Base-by-base conservation (phyloP, 2,113 vertebrate genomes). In the Pterophyllum scalare region DNA sequence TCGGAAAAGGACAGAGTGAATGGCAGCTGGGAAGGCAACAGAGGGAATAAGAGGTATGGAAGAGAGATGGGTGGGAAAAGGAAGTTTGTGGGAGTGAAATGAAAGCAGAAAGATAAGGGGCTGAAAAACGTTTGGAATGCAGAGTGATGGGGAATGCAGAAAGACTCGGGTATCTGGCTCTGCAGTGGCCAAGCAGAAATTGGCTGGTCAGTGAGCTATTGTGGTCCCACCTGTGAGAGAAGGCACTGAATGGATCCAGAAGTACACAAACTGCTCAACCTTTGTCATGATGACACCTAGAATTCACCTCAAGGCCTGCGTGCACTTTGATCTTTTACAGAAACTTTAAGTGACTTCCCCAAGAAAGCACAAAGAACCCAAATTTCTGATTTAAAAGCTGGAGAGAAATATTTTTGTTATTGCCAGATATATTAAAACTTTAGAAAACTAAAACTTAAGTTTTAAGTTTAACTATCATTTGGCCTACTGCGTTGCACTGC, bases 141-240 rank as follows among this genome's bases (percentile, higher is more conserved):
- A 85, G 81, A 79, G 56, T 22, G 70, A 59, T 59, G 61, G 10
- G 38, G 60, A 77, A 49, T 46, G 52, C 38, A 56, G 82, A 57
- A 46, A 74, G 58, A 77, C 62, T 84, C 24, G 49, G 82, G 59
- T 83, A 84, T 86, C 62, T 77, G 59, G 65, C 28, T 40, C 56
- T 40, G 77, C 70, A 72, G 24, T 9, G n/a, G 79, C 60, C 64
- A 82, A 67, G 74, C 60, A 67, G 79, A 86, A 81, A 87, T 74
- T 76, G 77, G 67, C 81, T 72, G 83, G 81, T 49, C 86, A 84
- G 82, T 46, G 70, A 79, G 75, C 77, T 81, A 67, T 78, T 93
- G 87, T 89, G 83, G 77, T 79, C 31, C 64, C 83, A 75, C 64
- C 64, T 12, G n/a, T 61, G 33, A 52, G 75, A 78, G 28, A 19